These are phyloP conservation scores for Platypus cylindrus DNA, from an alignment of 2,888 invertebrate species.

Conservation along the genomic window DNA sequence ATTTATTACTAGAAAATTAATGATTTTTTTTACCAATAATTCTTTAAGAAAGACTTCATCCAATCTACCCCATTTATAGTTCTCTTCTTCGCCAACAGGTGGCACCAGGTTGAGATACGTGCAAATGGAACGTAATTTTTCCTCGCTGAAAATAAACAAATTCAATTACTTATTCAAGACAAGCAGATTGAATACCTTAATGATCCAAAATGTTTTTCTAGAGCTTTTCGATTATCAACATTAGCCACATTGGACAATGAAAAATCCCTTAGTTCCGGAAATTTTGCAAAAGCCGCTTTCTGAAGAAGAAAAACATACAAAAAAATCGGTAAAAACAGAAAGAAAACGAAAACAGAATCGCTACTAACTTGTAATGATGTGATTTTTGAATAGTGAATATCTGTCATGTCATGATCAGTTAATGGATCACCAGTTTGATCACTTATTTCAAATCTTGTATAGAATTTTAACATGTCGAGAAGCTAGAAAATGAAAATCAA, in stretches of 20 bases:
- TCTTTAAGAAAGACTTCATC: constrained; percentile 75
- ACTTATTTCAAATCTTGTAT: constrained; percentile 93
- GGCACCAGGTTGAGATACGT: constrained; percentile 81
- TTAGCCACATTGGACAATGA: constrained; percentile 87
- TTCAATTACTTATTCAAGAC: neutral
- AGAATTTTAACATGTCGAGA: constrained; percentile 90
- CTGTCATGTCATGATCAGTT: constrained; percentile 86
- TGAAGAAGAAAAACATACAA: constrained; percentile 30
- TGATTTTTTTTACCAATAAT: constrained; percentile 53
- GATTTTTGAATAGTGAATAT: constrained; percentile 85
- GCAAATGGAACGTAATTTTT: constrained; percentile 73
- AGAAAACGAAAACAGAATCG: neutral
- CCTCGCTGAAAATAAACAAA: constrained; percentile 41
- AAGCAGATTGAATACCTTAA: constrained; percentile 40
- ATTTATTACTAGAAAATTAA: neutral
- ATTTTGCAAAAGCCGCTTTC: constrained; percentile 89
- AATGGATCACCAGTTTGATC: constrained; percentile 92
- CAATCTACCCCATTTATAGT: constrained; percentile 63
- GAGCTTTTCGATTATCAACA: constrained; percentile 78
- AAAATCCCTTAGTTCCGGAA: constrained; percentile 74
- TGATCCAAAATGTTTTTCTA: constrained; percentile 74
- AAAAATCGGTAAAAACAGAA: neutral
- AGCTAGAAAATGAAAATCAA: constrained; percentile 44
- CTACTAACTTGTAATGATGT: constrained; percentile 66
- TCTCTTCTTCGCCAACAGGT: constrained; percentile 50